A percentile compares a stretch with the other conserved stretches of the same genome.
Evolutionary conservation across 2,113 vertebrate species (phyloP).

Genomic region (Myrmecophaga tridactyla): DNA sequence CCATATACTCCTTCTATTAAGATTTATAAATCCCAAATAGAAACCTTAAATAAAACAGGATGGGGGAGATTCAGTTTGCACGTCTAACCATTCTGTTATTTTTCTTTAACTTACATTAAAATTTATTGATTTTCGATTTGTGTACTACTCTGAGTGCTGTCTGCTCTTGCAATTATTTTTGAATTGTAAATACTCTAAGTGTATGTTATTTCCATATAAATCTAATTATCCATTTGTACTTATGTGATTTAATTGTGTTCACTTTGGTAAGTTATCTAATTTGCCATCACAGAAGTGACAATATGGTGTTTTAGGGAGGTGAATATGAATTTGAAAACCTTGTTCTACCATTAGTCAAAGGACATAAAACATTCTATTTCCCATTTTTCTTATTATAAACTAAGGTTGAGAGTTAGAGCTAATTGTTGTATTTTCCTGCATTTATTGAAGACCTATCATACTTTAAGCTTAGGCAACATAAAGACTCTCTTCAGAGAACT

Average conservation of each 20-base stretch:
- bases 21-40: not conserved
- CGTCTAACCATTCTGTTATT: not conserved
- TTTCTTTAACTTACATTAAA: not conserved
- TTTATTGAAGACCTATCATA: not conserved
- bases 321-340: constrained; percentile 1
- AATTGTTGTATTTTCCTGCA: constrained; percentile 4
- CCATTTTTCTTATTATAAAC: not conserved
- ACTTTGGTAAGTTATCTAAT: not conserved
- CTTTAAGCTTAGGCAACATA: not conserved
- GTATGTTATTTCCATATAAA: not conserved
- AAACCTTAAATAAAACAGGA: not conserved
- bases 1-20: not conserved
- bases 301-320: not conserved
- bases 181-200: no score
- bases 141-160: not conserved
- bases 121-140: not conserved
- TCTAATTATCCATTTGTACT: not conserved
- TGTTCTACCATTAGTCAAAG: not conserved
- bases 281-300: not conserved
- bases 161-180: not conserved
- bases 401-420: not conserved
- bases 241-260: not conserved
- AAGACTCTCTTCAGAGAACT: not conserved
- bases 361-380: not conserved
- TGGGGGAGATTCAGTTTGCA: not conserved